Evolutionary conservation across 2,888 invertebrate genomes (phyloP), one percentile per base, ranked within the genome.

Genomic region (Drosophila dives): DNA sequence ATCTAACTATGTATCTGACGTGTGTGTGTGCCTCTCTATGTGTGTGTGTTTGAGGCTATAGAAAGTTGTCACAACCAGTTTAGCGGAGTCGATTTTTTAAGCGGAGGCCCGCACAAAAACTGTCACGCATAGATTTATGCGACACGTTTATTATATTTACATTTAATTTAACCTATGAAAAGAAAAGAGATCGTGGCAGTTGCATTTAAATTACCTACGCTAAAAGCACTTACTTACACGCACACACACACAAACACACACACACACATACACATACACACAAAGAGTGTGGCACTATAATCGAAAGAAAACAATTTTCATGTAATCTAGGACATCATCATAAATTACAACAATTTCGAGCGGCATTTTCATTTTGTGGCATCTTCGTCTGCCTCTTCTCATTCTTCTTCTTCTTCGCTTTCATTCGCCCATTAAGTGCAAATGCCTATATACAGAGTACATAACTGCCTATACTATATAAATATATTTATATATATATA

Each of bases 291-390:
- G 45, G 40, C 38, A 32, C 53, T 55, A 60, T 83, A 89, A 90
- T 90, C 90, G 90, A 89, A 82, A 91, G 89, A 91, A 91, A 90
- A 91, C 90, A 91, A 90, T 91, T 91, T 89, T 86, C 91, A 89
- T 90, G 85, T 88, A 89, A 91, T 91, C 86, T 90, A 91, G 91
- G 90, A 92, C 91, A 90, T 87, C 82, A 91, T 91, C 89, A 92
- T 91, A 89, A 91, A 92, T 91, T 89, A 90, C 91, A 77, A 90
- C 87, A 87, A 91, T 91, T 90, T 90, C 83, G 79, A 82, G 86
- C 79, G 72, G 68, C 83, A 81, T 88, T 86, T 83, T 82, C 72
- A 70, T 74, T 69, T 70, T 71, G 70, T 68, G 64, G 60, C 32
- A 48, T 67, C 55, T 56, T 10, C 56, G 29, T n/a, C n/a, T 56